Evolutionary conservation across 2,113 vertebrate genomes (phyloP).

Genomic region (Pungitius pungitius): DNA sequence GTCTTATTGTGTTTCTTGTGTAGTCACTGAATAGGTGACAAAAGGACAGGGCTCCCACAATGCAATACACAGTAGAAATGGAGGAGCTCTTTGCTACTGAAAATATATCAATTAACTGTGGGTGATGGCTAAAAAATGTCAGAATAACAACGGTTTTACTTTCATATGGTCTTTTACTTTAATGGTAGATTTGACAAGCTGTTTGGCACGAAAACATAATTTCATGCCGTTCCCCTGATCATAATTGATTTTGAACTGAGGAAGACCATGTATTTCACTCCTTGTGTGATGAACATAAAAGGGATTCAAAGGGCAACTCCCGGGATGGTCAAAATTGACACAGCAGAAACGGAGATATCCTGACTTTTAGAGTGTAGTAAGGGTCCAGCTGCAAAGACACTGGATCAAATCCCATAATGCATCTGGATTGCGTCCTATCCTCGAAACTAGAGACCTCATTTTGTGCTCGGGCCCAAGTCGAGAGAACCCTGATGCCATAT

Average conservation of each 20-base stretch:
- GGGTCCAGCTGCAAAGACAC: not conserved
- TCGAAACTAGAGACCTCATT: not conserved
- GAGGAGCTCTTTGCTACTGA: not conserved
- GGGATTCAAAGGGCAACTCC: not conserved
- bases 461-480: not conserved
- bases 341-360: too few relatives aligned
- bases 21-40: not conserved
- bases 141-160: not conserved
- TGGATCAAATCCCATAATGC: not conserved
- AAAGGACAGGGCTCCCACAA: not conserved
- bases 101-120: not conserved
- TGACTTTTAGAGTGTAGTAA: not conserved
- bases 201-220: not conserved
- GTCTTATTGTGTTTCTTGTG: not conserved
- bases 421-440: not conserved
- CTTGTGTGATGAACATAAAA: not conserved
- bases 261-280: not conserved
- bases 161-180: not conserved
- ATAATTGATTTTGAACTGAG: not conserved
- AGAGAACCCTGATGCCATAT: not conserved
- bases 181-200: not conserved
- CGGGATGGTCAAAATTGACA: too few relatives aligned
- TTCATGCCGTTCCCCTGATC: not conserved
- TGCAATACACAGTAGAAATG: constrained; percentile 4
- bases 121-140: constrained; percentile 1